Evolutionary conservation across 30 jellyfish, hydroid and myxozoan genomes (phyloP).

Genomic region (Mastigias papua): DNA sequence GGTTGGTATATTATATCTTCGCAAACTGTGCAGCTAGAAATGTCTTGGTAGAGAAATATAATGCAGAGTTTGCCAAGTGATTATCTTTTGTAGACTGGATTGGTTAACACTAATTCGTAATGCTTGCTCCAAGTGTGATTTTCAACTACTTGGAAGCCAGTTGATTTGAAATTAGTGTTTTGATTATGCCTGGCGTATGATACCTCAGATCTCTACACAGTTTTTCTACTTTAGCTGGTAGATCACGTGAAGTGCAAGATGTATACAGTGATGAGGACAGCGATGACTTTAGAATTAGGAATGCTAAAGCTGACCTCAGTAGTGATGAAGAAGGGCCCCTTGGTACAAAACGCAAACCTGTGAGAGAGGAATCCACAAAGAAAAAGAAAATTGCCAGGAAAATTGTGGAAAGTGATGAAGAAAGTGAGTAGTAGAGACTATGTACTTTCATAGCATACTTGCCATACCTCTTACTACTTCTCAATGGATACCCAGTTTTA

Average conservation of each 20-base stretch:
- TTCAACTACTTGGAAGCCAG: too few relatives aligned
- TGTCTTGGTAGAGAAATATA: too few relatives aligned
- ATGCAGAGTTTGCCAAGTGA: too few relatives aligned
- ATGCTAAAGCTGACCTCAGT: slow-evolving; percentile 86
- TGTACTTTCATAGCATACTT: background rate
- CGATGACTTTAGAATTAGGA: slow-evolving; percentile 78
- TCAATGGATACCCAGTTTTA: background rate
- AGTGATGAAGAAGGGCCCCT: slow-evolving; percentile 88
- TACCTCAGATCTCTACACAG: background rate
- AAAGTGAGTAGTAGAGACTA: slow-evolving; percentile 27
- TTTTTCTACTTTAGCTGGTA: slow-evolving; percentile 57
- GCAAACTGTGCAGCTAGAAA: too few relatives aligned
- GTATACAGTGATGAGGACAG: slow-evolving; percentile 91
- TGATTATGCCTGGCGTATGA: too few relatives aligned
- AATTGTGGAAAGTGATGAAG: slow-evolving; percentile 87
- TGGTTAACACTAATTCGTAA: too few relatives aligned
- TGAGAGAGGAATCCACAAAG: slow-evolving; percentile 71
- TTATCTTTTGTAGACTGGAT: too few relatives aligned
- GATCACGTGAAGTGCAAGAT: slow-evolving; percentile 61
- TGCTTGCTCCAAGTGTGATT: too few relatives aligned
- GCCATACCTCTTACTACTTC: background rate
- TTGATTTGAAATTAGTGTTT: too few relatives aligned
- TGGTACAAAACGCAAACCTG: slow-evolving; percentile 63
- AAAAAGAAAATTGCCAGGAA: slow-evolving; percentile 74
- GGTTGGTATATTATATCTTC: too few relatives aligned